Base-by-base conservation (phyloP, 2,888 invertebrate genomes). In the Caradrina clavipalpis region DNA sequence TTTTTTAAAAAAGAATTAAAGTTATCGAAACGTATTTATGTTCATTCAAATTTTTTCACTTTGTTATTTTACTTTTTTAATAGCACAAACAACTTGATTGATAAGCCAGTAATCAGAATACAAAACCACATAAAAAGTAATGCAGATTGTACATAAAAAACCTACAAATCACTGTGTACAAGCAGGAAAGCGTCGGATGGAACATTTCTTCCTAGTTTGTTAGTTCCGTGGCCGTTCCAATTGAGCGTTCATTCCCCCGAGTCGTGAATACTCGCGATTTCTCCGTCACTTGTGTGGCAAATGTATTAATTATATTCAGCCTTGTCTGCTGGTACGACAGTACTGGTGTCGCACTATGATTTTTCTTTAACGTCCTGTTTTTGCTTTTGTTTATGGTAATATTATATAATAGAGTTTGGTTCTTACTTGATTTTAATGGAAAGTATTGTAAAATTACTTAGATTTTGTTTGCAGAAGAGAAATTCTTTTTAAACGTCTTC, bases 161-260 rank as follows among this genome's bases (percentile, higher is more conserved):
- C 31, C 26, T 47, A 78, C 77, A 76, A 80, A 78, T 78, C 76
- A 78, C 45, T 56, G 51, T 69, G 56, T 63, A 73, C 59, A 51
- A 76, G 72, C 69, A 82, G 72, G 66, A 78, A 82, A 74, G 59
- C 75, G 61, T 71, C 67, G 55, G 67, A 62, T 70, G 60, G 61
- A 73, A 76, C 71, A 79, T 79, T 79, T 78, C 73, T 78, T 84
- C 81, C 81, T 83, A 81, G 85, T 78, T 86, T 81, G 84, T 69
- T 76, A 72, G 76, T 83, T 80, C 83, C 80, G 82, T 76, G 80
- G 86, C 81, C 87, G 88, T 85, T 90, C 88, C 83, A 89, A 89
- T 90, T 90, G 88, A 87, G 85, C 89, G 91, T 87, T 79, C 90
- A 80, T 90, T 91, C 85, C 87, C 88, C 90, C 73, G 83, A 67